These are phyloP conservation scores for Hyphantria cunea DNA, from an alignment of 1,140 invertebrate genomes.

Conservation along the genomic window DNA sequence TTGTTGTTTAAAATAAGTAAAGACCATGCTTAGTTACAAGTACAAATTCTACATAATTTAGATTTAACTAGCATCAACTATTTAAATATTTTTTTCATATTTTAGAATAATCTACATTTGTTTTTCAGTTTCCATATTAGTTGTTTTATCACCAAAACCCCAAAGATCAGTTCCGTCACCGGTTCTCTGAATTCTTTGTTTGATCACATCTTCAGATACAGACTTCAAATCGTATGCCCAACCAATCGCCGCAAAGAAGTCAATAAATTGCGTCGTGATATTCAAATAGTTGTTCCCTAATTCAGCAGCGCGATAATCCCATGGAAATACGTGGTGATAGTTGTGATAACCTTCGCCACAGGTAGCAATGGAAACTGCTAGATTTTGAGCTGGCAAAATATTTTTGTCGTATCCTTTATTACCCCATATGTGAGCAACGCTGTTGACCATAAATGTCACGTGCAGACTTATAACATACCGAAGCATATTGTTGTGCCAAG, in stretches of 20 bases:
- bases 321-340: conserved; percentile 96
- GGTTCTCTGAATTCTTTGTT: conserved; percentile 85
- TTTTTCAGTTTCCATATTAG: no score
- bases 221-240: conserved; percentile 92
- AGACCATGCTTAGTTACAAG: no score
- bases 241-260: conserved; percentile 89
- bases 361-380: conserved; percentile 62
- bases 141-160: conserved; percentile 67
- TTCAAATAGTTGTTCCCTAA: conserved; percentile 89
- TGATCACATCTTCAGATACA: conserved; percentile 85
- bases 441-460: conserved; percentile 89
- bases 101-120: neutral
- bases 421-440: conserved; percentile 84
- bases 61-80: no score
- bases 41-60: no score
- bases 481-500: conserved; percentile 84
- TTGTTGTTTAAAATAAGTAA: no score
- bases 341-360: conserved; percentile 94
- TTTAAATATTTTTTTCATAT: no score
- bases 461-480: conserved; percentile 85
- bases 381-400: conserved; percentile 24
- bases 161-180: conserved; percentile 88
- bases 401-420: conserved; percentile 86
- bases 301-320: conserved; percentile 93
- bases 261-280: conserved; percentile 90